phyloP scores from a whole-genome alignment of 2,113 vertebrate species.

The Heterocephalus glaber region DNA sequence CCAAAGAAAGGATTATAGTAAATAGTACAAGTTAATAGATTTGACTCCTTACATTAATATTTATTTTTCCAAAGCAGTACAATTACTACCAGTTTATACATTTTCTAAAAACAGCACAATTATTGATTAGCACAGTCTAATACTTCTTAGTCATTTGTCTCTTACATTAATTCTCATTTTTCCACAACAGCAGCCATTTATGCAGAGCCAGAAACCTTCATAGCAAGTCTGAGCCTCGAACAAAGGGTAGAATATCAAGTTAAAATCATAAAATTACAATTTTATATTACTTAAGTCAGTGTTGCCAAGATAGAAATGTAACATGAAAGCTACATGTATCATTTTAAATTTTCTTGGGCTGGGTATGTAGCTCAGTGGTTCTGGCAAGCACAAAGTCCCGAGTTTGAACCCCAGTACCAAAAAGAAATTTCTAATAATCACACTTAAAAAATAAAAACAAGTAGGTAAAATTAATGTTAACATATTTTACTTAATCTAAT shows the following conservation, averaged over 20 bases:
- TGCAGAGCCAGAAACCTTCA: not conserved
- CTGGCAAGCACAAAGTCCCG: too few species aligned
- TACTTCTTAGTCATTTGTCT: not conserved
- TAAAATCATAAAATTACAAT: constrained; percentile 11
- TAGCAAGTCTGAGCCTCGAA: constrained; percentile 28
- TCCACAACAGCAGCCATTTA: not conserved
- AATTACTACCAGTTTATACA: not conserved
- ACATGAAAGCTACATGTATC: not conserved
- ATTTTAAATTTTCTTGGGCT: constrained; percentile 1
- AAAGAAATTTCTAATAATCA: not conserved
- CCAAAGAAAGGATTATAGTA: not conserved
- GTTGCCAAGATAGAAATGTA: not conserved
- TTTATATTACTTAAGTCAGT: not conserved
- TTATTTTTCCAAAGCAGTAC: not conserved
- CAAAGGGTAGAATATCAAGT: constrained; percentile 4
- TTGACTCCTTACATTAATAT: constrained; percentile 2
- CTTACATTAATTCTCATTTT: not conserved
- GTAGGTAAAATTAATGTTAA: constrained; percentile 26
- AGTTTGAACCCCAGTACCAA: too few species aligned
- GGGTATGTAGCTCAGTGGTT: too few species aligned
- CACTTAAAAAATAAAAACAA: constrained; percentile 13
- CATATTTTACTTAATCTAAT: not conserved
- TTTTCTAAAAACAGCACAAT: not conserved
- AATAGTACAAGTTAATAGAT: not conserved
- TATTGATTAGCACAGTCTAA: not conserved